Conservation (phyloP, 2,113 vertebrate species). For the Halcyon malimbica region DNA sequence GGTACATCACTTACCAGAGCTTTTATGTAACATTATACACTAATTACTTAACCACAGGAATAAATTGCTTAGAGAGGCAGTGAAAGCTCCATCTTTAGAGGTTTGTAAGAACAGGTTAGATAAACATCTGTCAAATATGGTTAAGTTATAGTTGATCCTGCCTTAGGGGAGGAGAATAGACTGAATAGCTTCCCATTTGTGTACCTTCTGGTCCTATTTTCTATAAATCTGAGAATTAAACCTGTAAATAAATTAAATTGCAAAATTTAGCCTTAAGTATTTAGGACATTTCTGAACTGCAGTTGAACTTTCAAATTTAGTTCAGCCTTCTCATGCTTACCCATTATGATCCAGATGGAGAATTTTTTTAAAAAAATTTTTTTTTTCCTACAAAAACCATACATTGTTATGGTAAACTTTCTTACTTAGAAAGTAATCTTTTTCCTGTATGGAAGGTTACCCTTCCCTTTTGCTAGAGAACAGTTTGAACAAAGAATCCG, state of each 20-base stretch:
- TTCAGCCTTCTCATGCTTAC: background rate
- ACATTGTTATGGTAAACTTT: background rate
- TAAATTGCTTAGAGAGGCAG: conserved; percentile 48
- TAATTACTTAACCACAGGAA: conserved; percentile 39
- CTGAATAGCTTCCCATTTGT: background rate
- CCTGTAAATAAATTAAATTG: background rate
- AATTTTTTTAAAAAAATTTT: too few species aligned
- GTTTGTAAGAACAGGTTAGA: conserved; percentile 42
- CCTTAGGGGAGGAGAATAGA: conserved; percentile 12
- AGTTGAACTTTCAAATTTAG: background rate
- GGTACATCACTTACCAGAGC: conserved; percentile 69
- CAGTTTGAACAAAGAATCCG: background rate
- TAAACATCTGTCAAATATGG: conserved; percentile 59
- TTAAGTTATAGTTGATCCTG: conserved; percentile 41
- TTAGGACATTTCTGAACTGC: background rate
- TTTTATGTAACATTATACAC: conserved; percentile 12
- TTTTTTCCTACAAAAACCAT: background rate
- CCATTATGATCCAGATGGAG: background rate
- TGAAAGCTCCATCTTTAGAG: background rate
- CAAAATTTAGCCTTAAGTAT: background rate
- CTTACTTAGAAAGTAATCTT: background rate
- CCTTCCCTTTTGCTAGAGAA: background rate
- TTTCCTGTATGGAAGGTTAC: background rate
- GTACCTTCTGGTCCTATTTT: conserved; percentile 12
- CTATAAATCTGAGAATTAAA: conserved; percentile 10